Evolutionary conservation across 2,888 invertebrate genomes (phyloP), one percentile per base, ranked within the genome.

Genomic region (Brachypterus glaber): DNA sequence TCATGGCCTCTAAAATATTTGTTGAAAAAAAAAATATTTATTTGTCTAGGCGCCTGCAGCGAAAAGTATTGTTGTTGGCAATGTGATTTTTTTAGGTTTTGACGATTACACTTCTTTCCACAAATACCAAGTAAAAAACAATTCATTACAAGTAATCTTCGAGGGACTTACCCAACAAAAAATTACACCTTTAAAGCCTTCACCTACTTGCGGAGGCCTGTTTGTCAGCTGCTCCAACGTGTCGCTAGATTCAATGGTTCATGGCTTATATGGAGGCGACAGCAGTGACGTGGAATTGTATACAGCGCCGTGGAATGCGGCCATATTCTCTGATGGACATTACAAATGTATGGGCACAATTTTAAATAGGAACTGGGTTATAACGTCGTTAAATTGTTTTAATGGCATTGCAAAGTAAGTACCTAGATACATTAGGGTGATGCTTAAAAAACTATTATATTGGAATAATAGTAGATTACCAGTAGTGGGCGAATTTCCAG

Each of bases 221-320:
- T 74, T 70, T 50, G 66, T 77, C 9, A 67, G 59, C 47, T 77
- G 77, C 53, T 68, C 70, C 17, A 64, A 68, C 47, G 58, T 65
- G 4, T 60, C 71, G 9, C 67, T 60, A 39, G 66, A 66, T 17
- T 53, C 66, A 34, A 30, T 34, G 8, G 39, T 49, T 26, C 48
- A 52, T 38, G 41, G 39, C 25, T 31, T 44, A 31, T 39, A 51
- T 35, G 27, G 12, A 27, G 35, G 64, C 34, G 31, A 32, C 35
- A 61, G 62, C 35, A 46, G 55, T 26, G 46, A 55, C 25, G 57
- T 63, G 50, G 63, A 58, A 17, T 52, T 59, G 17, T 66, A 67
- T 48, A 49, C 64, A 40, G 77, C 78, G 72, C 82, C 85, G 0
- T 88, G 87, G 87, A 65, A 77, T 52, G 83, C 77, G 0, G 78